phyloP scores from a whole-genome alignment of 2,797 vertebrate species.

The Sebastes nivosus region DNA sequence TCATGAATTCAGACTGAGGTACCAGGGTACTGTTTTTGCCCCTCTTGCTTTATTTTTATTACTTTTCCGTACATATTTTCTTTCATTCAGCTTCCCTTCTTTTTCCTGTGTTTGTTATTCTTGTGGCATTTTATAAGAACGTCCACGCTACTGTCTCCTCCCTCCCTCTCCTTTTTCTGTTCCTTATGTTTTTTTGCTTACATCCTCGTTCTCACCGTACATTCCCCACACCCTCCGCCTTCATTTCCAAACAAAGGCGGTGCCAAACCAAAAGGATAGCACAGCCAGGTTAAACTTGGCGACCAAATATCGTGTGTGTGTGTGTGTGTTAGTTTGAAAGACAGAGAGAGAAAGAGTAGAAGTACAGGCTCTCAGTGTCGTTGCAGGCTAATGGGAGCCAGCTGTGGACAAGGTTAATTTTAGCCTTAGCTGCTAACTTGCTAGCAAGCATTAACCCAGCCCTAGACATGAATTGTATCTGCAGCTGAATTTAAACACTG shows the following conservation, averaged over 20 bases:
- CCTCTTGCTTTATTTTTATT: constrained; percentile 9
- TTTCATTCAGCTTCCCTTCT: constrained; percentile 29
- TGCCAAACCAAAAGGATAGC: constrained; percentile 69
- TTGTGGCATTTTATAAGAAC: constrained; percentile 36
- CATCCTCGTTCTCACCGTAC: constrained; percentile 13
- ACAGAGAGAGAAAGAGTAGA: constrained; percentile 44
- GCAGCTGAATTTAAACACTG: background rate
- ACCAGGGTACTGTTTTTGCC: background rate
- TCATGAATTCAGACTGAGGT: background rate
- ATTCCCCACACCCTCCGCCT: constrained; percentile 33
- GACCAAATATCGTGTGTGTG: constrained; percentile 11
- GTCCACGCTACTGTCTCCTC: constrained; percentile 18
- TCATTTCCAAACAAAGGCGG: constrained; percentile 61
- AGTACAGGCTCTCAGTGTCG: constrained; percentile 75
- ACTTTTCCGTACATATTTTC: constrained; percentile 13
- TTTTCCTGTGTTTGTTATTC: constrained; percentile 43
- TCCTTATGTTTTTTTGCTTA: constrained; percentile 7
- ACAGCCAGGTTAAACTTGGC: constrained; percentile 73
- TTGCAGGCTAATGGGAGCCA: constrained; percentile 82
- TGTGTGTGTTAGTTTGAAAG: background rate
- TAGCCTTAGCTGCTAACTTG: constrained; percentile 69
- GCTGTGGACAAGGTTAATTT: constrained; percentile 83
- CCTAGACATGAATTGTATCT: constrained; percentile 10
- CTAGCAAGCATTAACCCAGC: constrained; percentile 65
- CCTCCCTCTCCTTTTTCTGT: constrained; percentile 13